These are phyloP conservation scores for Acleris emargana DNA, from an alignment of 2,888 invertebrate species.

Conservation along the genomic window DNA sequence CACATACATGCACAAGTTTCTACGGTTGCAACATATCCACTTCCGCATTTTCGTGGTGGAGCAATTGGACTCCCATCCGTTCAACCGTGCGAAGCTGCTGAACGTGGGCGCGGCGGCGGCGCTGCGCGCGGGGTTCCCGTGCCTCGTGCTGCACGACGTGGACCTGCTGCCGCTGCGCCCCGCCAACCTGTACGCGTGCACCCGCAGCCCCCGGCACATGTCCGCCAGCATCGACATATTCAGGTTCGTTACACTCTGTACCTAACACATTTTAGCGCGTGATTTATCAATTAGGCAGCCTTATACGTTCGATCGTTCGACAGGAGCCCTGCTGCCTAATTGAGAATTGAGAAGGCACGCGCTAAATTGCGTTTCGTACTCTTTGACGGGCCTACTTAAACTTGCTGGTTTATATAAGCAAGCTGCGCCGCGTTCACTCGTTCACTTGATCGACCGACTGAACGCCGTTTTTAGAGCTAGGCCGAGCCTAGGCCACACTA, in stretches of 20 bases:
- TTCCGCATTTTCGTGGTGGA: conserved; percentile 95
- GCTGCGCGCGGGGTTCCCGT: conserved; percentile 88
- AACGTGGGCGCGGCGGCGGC: conserved; percentile 94
- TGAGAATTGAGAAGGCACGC: no score
- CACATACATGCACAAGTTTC: conserved; percentile 93
- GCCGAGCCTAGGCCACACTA: no score
- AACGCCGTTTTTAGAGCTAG: no score
- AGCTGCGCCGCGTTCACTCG: no score
- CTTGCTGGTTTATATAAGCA: no score
- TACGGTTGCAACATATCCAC: conserved; percentile 91
- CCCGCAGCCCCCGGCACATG: conserved; percentile 93
- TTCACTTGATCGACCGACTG: no score
- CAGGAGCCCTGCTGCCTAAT: no score
- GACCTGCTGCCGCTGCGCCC: conserved; percentile 92
- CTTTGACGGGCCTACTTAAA: no score
- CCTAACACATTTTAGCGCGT: no score
- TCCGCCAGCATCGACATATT: conserved; percentile 93
- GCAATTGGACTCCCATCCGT: conserved; percentile 89
- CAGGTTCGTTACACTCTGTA: conserved; percentile 61
- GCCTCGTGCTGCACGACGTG: conserved; percentile 95
- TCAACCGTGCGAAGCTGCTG: conserved; percentile 94
- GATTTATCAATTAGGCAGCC: no score
- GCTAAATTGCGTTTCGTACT: no score
- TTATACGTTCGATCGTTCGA: no score
- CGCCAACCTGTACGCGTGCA: conserved; percentile 93